Evolutionary conservation across 2,113 vertebrate genomes (phyloP).

Genomic region (Trogon melanurus): DNA sequence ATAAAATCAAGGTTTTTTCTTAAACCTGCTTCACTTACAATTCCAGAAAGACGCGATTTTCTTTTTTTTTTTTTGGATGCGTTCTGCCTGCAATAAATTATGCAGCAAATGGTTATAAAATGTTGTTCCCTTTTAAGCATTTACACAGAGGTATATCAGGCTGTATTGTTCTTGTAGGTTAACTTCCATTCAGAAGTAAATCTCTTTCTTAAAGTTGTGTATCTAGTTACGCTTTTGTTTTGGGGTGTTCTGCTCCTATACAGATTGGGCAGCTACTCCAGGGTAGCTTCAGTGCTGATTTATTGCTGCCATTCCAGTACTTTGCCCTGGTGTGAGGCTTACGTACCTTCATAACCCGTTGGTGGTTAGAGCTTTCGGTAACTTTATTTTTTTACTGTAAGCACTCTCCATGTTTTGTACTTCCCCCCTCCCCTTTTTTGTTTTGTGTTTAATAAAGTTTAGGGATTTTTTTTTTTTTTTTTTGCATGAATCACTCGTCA

Average conservation of each 20-base stretch:
- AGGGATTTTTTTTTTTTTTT: constrained; percentile 73
- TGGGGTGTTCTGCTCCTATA: constrained; percentile 40
- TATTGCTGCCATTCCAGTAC: not conserved
- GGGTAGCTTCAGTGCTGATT: constrained; percentile 2
- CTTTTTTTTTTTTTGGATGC: constrained; percentile 11
- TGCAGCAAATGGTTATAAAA: constrained; percentile 32
- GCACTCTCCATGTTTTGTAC: constrained; percentile 64
- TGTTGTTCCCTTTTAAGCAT: constrained; percentile 58
- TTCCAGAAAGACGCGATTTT: constrained; percentile 22
- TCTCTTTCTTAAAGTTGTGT: not conserved
- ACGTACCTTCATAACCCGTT: not conserved
- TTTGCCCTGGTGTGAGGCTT: constrained; percentile 11
- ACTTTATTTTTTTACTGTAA: constrained; percentile 69
- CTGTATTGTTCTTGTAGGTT: constrained; percentile 11
- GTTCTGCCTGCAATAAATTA: constrained; percentile 55
- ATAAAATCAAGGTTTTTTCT: constrained; percentile 56
- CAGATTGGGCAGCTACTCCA: constrained; percentile 36
- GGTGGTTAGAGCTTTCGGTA: constrained; percentile 58
- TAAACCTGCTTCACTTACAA: constrained; percentile 14
- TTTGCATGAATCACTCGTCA: constrained; percentile 77
- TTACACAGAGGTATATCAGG: constrained; percentile 34
- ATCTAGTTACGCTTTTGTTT: constrained; percentile 29
- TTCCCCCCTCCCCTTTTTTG: not conserved
- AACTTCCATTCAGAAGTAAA: not conserved
- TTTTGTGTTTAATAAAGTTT: constrained; percentile 67